Evolutionary conservation across 2,888 invertebrate genomes (phyloP), one percentile per base, ranked within the genome.

Genomic region (Orchesella flavescens): DNA sequence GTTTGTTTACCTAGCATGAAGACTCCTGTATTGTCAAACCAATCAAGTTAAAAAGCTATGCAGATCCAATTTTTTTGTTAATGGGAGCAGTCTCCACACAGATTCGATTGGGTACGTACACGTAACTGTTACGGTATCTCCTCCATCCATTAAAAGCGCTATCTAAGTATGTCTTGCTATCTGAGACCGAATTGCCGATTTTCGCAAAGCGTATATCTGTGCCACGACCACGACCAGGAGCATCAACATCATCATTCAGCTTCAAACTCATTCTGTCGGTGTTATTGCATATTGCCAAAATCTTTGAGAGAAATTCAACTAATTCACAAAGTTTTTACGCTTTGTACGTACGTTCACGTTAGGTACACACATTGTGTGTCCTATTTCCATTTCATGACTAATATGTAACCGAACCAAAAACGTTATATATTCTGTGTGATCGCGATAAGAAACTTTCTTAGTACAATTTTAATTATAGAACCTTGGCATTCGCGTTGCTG

Each of bases 401-500:
- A 81, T 19, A 19, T 17, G 3, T 73, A 19, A 34, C 34, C 34
- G n/a, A n/a, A n/a, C n/a, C n/a, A n/a, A n/a, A 53, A 24, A 49
- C 57, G 59, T 53, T 34, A 66, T 34, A 66, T 65, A 71, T 63
- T 69, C 68, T 49, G 34, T 68, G 59, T 49, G 34, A 59, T 55
- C 57, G 53, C 53, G 69, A 72, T 72, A 71, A 71, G 21, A 61
- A 24, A 63, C 15, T 78, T 71, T 13, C 15, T 43, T 34, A n/a
- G 72, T 79, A 43, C 71, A 63, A n/a, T 77, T 77, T 34, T 83
- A 83, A 83, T 83, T 83, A 83, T 78, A 83, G 83, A 83, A 83
- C 83, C 83, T 83, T 83, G 83, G 83, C 83, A 83, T 78, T 83
- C 83, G 68, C 57, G 65, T 75, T 44, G 83, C 73, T 83, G 83